Base-by-base conservation (phyloP, 2,113 vertebrate species). In the Cairina moschata region DNA sequence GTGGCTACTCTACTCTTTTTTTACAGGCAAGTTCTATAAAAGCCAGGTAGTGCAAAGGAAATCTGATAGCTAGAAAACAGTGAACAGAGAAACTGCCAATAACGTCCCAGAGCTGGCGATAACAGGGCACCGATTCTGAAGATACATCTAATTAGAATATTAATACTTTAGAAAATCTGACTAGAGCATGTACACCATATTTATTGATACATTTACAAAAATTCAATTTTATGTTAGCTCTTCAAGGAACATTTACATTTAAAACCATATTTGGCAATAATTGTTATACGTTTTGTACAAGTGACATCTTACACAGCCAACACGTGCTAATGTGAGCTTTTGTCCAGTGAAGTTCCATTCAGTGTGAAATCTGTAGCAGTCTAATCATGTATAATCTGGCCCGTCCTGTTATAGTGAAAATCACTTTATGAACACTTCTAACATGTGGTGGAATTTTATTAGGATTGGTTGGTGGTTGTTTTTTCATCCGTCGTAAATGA, bases 181-280 rank as follows among this genome's bases (percentile, higher is more conserved):
- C 96, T 87, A 92, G 56, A 96, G 84, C 95, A 96, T 75, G 66
- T 95, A 96, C 78, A 97, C 89, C 81, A 9, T 83, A 97, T 96
- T 95, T 96, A 97, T 97, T 96, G 92, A 97, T 88, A 89, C 91
- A 96, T 97, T 96, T 95, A 96, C 91, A 96, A 88, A 93, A 86
- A 88, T 75, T 86, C 9, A 3, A 34, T 75, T 91, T 95, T 94
- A 72, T 69, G 83, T 62, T 91, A 93, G 86, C 54, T 95, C 85
- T 88, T 84, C 82, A 91, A 96, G 90, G 93, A 96, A 75, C 88
- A 88, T 92, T 90, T 94, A 96, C 95, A 95, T 76, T 93, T 66
- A 85, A 94, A 96, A 80, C 69, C 31, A 22, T 95, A 63, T 88
- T 92, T 95, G 93, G 92, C 52, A 68, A 94, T 93, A 86, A 80